Conservation (phyloP, 2,888 invertebrate genomes). For the Pandemis heparana region DNA sequence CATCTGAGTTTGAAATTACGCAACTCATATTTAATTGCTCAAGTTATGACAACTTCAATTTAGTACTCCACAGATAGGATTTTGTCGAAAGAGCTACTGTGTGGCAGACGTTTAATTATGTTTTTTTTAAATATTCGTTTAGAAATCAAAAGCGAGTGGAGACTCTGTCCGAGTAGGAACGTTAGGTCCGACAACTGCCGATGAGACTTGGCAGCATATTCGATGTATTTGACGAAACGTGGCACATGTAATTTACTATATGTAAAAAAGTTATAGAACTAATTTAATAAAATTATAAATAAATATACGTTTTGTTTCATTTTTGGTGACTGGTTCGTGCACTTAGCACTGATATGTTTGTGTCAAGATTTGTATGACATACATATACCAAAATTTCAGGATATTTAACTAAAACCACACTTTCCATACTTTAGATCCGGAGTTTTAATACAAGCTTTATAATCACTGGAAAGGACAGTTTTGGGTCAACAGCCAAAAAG, state of each 20-base stretch:
- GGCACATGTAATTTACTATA: constrained; percentile 83
- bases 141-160: constrained; percentile 46
- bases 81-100: neutral
- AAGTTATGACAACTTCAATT: neutral
- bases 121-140: constrained; percentile 21
- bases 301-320: constrained; percentile 65
- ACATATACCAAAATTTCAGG: no score
- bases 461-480: no score
- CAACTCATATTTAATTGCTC: neutral
- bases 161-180: constrained; percentile 77
- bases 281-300: constrained; percentile 86
- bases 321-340: constrained; percentile 44
- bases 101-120: neutral
- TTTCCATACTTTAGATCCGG: no score
- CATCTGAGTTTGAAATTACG: no score
- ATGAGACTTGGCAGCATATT: constrained; percentile 78
- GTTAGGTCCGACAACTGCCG: constrained; percentile 79
- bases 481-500: no score
- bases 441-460: no score
- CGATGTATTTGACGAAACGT: constrained; percentile 79
- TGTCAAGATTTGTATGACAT: neutral
- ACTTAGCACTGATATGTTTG: neutral
- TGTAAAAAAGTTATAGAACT: constrained; percentile 86
- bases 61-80: neutral
- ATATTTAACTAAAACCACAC: no score